Evolutionary conservation across 2,888 invertebrate species (phyloP).

Genomic region (Oxystoma pomonae): DNA sequence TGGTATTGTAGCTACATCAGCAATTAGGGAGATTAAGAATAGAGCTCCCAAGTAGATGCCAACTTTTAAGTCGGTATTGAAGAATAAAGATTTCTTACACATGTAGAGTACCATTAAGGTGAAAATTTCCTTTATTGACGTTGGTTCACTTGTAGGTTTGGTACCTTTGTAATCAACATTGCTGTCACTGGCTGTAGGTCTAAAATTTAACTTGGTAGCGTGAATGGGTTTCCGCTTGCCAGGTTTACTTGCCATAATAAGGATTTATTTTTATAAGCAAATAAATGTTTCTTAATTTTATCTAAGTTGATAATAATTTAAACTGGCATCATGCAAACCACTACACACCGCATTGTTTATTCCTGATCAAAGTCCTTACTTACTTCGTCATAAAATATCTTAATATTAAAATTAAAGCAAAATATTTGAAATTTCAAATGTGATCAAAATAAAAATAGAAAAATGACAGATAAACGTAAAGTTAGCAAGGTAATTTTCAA

Average conservation of each 20-base stretch:
- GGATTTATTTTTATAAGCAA: slow-evolving; percentile 3
- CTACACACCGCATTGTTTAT: no score
- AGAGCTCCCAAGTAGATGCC: slow-evolving; percentile 78
- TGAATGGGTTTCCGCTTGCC: slow-evolving; percentile 37
- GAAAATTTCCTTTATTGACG: slow-evolving; percentile 75
- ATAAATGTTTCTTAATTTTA: no score
- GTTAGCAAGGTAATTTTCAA: no score
- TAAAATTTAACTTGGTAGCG: slow-evolving; percentile 55
- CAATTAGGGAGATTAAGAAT: slow-evolving; percentile 78
- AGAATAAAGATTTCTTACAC: slow-evolving; percentile 84
- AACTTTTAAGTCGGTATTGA: slow-evolving; percentile 81
- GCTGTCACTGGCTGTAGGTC: slow-evolving; percentile 47
- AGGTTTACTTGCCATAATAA: slow-evolving; percentile 36
- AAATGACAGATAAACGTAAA: no score
- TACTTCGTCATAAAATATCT: no score
- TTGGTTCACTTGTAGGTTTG: slow-evolving; percentile 79
- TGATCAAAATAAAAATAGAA: no score
- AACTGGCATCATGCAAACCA: no score
- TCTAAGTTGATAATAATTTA: no score
- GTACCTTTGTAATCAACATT: slow-evolving; percentile 58
- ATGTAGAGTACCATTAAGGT: slow-evolving; percentile 78
- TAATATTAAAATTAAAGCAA: no score
- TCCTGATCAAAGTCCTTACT: no score
- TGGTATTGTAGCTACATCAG: slow-evolving; percentile 79
- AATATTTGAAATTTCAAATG: no score